phyloP scores from a whole-genome alignment of 2,113 vertebrate genomes.

The Phycodurus eques region DNA sequence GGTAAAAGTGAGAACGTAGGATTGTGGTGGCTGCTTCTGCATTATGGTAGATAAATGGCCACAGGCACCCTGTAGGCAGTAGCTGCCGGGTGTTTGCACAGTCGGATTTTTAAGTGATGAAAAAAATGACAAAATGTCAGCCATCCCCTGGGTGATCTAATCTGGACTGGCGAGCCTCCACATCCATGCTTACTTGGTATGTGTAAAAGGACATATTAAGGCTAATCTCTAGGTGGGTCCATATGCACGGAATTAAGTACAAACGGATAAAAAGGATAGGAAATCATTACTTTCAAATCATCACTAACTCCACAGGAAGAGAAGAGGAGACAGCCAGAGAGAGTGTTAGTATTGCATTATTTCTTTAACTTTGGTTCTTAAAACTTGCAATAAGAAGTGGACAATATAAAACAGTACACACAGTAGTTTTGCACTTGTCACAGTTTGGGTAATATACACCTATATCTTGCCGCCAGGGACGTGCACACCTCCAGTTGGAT shows the following conservation, averaged over 20 bases:
- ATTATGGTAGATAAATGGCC: constrained; percentile 25
- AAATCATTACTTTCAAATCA: constrained; percentile 50
- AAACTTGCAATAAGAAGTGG: background rate
- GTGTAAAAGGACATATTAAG: constrained; percentile 46
- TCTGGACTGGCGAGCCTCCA: constrained; percentile 43
- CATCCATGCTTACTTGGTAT: constrained; percentile 21
- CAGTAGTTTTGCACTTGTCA: background rate
- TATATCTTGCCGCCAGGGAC: no score
- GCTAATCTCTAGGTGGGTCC: constrained; percentile 60
- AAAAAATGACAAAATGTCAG: constrained; percentile 24
- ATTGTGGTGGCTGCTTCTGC: constrained; percentile 24
- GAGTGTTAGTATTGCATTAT: background rate
- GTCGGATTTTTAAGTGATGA: constrained; percentile 42
- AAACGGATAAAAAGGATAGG: constrained; percentile 40
- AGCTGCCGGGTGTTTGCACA: constrained; percentile 29
- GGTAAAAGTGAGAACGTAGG: constrained; percentile 16
- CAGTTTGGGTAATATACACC: background rate
- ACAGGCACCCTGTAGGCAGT: constrained; percentile 34
- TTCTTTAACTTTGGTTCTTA: background rate
- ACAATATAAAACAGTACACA: background rate
- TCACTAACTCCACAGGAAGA: constrained; percentile 17
- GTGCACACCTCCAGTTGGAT: background rate
- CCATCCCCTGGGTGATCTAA: constrained; percentile 41
- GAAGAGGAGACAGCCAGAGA: background rate
- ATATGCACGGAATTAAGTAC: constrained; percentile 53